A percentile compares a stretch with the other conserved stretches of the same genome.
Conservation (phyloP, 92 coral and sea anemone species). For the Nematostella vectensis region DNA sequence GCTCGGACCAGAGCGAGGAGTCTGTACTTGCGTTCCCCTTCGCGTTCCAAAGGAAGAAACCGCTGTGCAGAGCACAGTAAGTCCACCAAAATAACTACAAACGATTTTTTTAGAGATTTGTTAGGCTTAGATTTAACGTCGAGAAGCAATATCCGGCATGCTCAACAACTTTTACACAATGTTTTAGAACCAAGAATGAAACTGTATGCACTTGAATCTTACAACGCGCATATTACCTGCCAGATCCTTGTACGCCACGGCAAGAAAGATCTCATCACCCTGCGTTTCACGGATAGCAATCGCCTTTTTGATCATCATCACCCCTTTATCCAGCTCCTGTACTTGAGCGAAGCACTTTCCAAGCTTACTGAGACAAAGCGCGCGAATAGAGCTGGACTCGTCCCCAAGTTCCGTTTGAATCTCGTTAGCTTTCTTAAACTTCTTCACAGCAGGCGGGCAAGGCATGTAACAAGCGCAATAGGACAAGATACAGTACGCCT, state of each 20-base stretch:
- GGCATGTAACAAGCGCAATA: conserved; percentile 96
- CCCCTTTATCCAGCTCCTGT: conserved; percentile 53
- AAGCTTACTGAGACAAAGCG: conserved; percentile 76
- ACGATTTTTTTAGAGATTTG: too few relatives aligned
- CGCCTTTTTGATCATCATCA: conserved; percentile 51
- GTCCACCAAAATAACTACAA: too few relatives aligned
- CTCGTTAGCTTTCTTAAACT: conserved; percentile 72
- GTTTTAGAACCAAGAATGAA: too few relatives aligned
- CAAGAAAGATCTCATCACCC: conserved; percentile 45
- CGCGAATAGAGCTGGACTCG: conserved; percentile 50
- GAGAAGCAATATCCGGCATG: too few relatives aligned
- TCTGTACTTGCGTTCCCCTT: too few relatives aligned
- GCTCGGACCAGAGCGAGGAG: too few relatives aligned
- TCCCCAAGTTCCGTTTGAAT: conserved; percentile 64
- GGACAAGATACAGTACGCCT: conserved; percentile 79
- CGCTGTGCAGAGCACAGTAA: too few relatives aligned
- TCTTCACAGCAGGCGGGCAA: conserved; percentile 79
- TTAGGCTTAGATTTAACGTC: too few relatives aligned
- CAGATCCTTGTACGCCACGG: conserved; percentile 77
- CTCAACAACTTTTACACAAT: too few relatives aligned
- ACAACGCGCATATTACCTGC: too few relatives aligned
- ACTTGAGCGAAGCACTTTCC: conserved; percentile 71
- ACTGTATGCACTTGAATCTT: too few relatives aligned
- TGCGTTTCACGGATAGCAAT: conserved; percentile 49
- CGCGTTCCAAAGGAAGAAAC: too few relatives aligned